Percentiles rank a stretch among this genome's conserved stretches.
phyloP scores from a whole-genome alignment of 2,888 invertebrate genomes.

The Mythimna pallens region DNA sequence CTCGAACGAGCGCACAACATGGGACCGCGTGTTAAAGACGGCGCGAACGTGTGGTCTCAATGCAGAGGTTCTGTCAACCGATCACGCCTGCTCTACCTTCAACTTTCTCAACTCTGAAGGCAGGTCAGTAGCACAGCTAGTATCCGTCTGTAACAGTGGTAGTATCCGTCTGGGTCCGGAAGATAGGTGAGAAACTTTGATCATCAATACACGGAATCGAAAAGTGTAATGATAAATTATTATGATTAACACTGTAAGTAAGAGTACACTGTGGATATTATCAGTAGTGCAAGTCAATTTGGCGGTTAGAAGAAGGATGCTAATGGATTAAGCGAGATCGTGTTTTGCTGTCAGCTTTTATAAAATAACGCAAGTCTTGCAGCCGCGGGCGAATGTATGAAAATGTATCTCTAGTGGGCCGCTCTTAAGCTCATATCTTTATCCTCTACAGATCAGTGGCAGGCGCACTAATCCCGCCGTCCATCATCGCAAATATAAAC shows the following conservation, averaged over 20 bases:
- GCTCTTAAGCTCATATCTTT: no score
- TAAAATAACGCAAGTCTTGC: no score
- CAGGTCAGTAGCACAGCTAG: conserved; percentile 79
- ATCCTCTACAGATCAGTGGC: conserved; percentile 87
- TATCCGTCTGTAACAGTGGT: not conserved
- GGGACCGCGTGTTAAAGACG: conserved; percentile 69
- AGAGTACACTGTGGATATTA: no score
- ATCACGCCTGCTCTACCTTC: conserved; percentile 96
- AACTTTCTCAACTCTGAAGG: conserved; percentile 97
- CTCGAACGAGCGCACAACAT: conserved; percentile 67
- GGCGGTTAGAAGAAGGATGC: no score
- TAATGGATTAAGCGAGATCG: no score
- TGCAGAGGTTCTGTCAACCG: conserved; percentile 95
- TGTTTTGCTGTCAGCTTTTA: no score
- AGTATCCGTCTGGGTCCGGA: not conserved
- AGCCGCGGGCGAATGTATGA: no score
- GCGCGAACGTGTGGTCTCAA: conserved; percentile 84
- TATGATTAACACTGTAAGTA: no score
- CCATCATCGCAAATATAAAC: conserved; percentile 81
- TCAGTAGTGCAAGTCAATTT: no score
- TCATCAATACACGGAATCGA: no score
- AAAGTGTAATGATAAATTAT: no score
- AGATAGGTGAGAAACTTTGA: not conserved
- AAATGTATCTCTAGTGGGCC: no score
- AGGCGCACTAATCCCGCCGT: conserved; percentile 93